A percentile compares a stretch with the other conserved stretches of the same genome.
phyloP scores from a whole-genome alignment of 2,888 invertebrate genomes.

The Rhopalosiphum nymphaeae region DNA sequence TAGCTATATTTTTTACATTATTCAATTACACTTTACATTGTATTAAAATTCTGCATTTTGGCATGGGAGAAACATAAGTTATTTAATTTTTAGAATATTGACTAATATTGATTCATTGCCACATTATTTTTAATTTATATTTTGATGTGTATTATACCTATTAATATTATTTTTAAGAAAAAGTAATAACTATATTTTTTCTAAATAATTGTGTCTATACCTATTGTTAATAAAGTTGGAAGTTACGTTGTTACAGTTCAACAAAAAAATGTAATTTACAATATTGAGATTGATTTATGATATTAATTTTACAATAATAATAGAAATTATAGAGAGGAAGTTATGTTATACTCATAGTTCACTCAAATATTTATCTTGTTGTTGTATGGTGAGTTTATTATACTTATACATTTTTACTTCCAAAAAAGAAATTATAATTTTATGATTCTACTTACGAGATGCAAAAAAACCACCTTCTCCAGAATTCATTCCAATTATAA shows the following conservation, averaged over 20 bases:
- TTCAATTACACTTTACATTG: neutral
- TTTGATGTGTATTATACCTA: neutral
- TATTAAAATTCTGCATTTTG: neutral
- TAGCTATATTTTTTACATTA: neutral
- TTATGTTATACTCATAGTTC: neutral
- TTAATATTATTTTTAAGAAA: neutral
- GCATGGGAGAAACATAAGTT: neutral
- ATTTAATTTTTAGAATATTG: neutral
- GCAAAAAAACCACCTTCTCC: slow-evolving; percentile 82
- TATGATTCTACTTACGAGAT: slow-evolving; percentile 72
- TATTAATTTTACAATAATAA: neutral
- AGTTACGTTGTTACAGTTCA: neutral
- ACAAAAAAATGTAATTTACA: neutral
- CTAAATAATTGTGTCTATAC: neutral
- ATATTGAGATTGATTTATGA: neutral
- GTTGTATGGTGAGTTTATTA: neutral
- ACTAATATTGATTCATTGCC: neutral
- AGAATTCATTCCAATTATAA: slow-evolving; percentile 81
- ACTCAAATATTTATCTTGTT: neutral
- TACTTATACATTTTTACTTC: neutral
- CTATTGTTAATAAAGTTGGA: neutral
- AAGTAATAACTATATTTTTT: neutral
- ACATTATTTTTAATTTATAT: neutral
- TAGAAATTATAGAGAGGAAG: neutral
- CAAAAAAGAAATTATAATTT: neutral